Evolutionary conservation across 2,888 invertebrate genomes (phyloP).

Genomic region (Tipula unca): DNA sequence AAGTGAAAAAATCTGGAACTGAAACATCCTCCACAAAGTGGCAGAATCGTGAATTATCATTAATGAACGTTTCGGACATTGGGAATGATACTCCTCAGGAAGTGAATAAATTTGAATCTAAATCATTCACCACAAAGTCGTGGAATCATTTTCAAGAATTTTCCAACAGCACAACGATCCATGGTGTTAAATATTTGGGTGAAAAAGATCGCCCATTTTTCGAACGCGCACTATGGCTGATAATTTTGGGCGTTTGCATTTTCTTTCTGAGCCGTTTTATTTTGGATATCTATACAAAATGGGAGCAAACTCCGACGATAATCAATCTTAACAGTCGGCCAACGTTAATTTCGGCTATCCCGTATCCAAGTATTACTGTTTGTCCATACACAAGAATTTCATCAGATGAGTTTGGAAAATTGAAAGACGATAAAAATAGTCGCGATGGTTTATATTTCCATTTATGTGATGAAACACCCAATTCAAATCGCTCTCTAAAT

Average conservation of each 20-base stretch:
- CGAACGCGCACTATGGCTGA: neutral
- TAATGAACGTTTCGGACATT: no score
- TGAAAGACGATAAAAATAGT: neutral
- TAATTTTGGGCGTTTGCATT: neutral
- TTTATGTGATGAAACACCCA: neutral
- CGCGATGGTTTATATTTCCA: neutral
- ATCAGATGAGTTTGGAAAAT: neutral
- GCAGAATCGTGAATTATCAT: no score
- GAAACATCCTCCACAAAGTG: no score
- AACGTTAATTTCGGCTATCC: neutral
- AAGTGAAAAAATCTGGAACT: no score
- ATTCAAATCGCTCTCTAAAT: neutral
- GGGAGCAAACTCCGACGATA: neutral
- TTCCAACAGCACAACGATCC: neutral
- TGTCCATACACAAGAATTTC: neutral
- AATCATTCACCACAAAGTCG: neutral
- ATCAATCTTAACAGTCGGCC: neutral
- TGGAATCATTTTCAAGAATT: neutral
- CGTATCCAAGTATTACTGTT: neutral
- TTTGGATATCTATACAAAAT: neutral
- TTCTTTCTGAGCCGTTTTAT: neutral
- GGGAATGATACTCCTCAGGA: no score
- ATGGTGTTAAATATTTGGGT: neutral
- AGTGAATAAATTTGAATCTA: no score
- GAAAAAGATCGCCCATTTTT: neutral